Conservation (phyloP, 2,888 invertebrate species). For the Zygogramma bicolorata region DNA sequence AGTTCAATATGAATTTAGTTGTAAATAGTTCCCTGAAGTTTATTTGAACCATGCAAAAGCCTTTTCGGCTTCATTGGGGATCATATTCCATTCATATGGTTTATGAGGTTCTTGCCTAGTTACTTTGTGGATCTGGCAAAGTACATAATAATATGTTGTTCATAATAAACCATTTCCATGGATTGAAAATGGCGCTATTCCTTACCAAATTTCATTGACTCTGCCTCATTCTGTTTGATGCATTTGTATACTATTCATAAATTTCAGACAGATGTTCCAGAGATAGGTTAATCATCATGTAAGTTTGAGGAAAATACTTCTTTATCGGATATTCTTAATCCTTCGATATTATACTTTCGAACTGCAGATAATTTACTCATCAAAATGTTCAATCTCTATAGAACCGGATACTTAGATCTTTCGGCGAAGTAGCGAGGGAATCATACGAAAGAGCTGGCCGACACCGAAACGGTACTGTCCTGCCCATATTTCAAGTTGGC, state of each 20-base stretch:
- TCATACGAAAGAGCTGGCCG: too few species aligned
- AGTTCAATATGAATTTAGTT: neutral
- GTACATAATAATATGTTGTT: neutral
- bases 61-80: neutral
- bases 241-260: neutral
- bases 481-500: too few species aligned
- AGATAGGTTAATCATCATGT: neutral
- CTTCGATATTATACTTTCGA: neutral
- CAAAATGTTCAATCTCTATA: too few species aligned
- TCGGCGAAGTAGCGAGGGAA: too few species aligned
- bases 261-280: neutral
- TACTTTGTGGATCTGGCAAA: neutral
- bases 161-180: neutral
- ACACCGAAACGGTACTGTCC: too few species aligned
- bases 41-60: neutral
- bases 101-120: neutral
- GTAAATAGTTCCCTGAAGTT: neutral
- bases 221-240: neutral
- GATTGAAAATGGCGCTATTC: neutral
- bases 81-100: neutral
- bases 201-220: neutral
- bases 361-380: too few species aligned
- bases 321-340: too few species aligned
- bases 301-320: neutral
- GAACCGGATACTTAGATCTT: too few species aligned